Evolutionary conservation across 2,113 vertebrate species (phyloP).

Genomic region (Pyxicephalus adspersus): DNA sequence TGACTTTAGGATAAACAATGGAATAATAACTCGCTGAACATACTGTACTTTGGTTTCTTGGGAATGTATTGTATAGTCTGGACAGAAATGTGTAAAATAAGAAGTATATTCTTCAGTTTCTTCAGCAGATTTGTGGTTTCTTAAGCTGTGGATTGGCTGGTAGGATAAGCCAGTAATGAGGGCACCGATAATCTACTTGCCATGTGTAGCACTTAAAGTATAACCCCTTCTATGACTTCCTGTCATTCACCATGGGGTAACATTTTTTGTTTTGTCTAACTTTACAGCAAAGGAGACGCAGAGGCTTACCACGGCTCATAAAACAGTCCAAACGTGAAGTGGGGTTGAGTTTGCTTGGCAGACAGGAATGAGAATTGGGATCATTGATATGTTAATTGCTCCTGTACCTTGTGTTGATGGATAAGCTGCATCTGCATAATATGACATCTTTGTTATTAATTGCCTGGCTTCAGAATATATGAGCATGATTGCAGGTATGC

Average conservation of each 20-base stretch:
- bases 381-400: conserved; percentile 29
- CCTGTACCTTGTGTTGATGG: conserved; percentile 33
- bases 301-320: conserved; percentile 15
- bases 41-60: neutral
- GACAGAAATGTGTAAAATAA: too few species aligned
- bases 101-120: neutral
- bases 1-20: too few species aligned
- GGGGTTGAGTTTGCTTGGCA: conserved; percentile 9
- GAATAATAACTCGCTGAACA: too few species aligned
- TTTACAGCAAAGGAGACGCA: conserved; percentile 25
- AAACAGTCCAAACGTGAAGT: conserved; percentile 11
- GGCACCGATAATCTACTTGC: neutral
- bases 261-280: conserved; percentile 40
- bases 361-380: conserved; percentile 18
- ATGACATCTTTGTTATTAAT: conserved; percentile 32
- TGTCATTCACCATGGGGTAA: neutral
- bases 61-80: neutral
- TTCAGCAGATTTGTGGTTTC: conserved; percentile 2
- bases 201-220: neutral
- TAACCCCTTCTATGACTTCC: conserved; percentile 13
- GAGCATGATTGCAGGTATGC: too few species aligned
- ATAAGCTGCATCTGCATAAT: conserved; percentile 4
- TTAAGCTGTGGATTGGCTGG: neutral
- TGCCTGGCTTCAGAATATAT: neutral
- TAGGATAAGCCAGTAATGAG: neutral